Percentiles rank a stretch among this genome's conserved stretches.
Evolutionary conservation across 2,888 invertebrate genomes (phyloP).

Genomic region (Amblyteles armatorius): DNA sequence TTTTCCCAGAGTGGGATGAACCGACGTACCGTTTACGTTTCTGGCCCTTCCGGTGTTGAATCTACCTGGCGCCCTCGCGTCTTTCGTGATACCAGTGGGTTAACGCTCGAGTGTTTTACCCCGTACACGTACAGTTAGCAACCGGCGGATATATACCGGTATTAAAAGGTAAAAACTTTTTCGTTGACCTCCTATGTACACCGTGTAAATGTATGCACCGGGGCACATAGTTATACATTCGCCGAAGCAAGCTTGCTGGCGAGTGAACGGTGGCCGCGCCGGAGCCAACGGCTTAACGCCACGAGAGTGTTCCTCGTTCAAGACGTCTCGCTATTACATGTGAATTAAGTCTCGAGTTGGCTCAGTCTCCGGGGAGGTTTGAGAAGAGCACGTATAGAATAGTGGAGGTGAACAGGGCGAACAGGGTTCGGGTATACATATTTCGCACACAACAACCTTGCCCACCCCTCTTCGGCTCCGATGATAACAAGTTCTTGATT

Average conservation of each 20-base stretch:
- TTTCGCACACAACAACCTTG: neutral
- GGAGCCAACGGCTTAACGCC: constrained; percentile 39
- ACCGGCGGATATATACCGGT: neutral
- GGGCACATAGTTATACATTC: constrained; percentile 28
- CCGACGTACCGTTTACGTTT: constrained; percentile 22
- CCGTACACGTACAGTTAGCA: neutral
- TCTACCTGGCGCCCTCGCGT: constrained; percentile 12
- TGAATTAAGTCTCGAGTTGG: constrained; percentile 59
- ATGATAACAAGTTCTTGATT: constrained; percentile 68
- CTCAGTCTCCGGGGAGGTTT: constrained; percentile 33
- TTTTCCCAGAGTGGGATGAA: constrained; percentile 41
- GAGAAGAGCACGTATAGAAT: constrained; percentile 7
- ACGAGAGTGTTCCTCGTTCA: constrained; percentile 41
- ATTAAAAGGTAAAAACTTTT: neutral
- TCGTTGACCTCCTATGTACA: constrained; percentile 6
- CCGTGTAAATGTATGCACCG: neutral
- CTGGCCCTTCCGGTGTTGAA: constrained; percentile 1
- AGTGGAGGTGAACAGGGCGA: neutral
- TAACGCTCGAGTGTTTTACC: constrained; percentile 19
- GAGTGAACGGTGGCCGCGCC: constrained; percentile 2
- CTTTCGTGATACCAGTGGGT: neutral
- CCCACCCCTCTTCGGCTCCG: constrained; percentile 4
- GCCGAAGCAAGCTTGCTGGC: neutral
- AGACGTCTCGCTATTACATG: constrained; percentile 54
- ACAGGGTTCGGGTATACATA: constrained; percentile 8